Evolutionary conservation across 2,888 invertebrate genomes (phyloP).

Genomic region (Salticus scenicus): DNA sequence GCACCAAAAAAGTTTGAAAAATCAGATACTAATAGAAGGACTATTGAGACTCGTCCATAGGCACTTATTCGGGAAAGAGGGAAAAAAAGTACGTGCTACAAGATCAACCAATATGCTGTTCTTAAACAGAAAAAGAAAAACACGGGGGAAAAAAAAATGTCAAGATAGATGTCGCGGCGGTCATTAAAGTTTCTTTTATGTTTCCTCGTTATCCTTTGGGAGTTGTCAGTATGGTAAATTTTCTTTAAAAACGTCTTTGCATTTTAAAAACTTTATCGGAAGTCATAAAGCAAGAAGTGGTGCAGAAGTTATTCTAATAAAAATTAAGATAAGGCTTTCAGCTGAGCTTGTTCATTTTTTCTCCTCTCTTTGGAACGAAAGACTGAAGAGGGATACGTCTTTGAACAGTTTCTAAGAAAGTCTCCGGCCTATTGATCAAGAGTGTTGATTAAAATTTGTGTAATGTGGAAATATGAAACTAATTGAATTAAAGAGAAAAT

Average conservation of each 20-base stretch:
- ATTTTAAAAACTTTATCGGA: conserved; percentile 16
- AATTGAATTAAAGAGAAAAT: conserved; percentile 6
- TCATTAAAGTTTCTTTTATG: conserved; percentile 25
- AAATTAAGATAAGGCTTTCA: conserved; percentile 1
- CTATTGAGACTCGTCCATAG: conserved; percentile 5
- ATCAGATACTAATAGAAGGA: conserved; percentile 31
- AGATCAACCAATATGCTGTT: conserved; percentile 3
- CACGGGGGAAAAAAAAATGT: background rate
- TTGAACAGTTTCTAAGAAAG: background rate
- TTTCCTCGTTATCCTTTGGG: conserved; percentile 21
- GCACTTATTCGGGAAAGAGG: background rate
- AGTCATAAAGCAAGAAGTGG: conserved; percentile 9
- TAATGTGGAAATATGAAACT: background rate
- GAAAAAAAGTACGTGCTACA: background rate
- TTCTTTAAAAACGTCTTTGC: background rate
- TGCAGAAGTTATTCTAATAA: background rate
- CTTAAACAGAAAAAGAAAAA: conserved; percentile 13
- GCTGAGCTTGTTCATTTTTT: background rate
- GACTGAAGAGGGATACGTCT: background rate
- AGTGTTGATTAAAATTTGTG: background rate
- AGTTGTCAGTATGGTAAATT: conserved; percentile 11
- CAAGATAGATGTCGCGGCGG: conserved; percentile 23
- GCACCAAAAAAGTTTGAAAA: no score
- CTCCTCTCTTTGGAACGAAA: background rate
- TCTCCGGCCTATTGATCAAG: background rate